Evolutionary conservation across 2,888 invertebrate species (phyloP).

Genomic region (Ypsolopha sequella): DNA sequence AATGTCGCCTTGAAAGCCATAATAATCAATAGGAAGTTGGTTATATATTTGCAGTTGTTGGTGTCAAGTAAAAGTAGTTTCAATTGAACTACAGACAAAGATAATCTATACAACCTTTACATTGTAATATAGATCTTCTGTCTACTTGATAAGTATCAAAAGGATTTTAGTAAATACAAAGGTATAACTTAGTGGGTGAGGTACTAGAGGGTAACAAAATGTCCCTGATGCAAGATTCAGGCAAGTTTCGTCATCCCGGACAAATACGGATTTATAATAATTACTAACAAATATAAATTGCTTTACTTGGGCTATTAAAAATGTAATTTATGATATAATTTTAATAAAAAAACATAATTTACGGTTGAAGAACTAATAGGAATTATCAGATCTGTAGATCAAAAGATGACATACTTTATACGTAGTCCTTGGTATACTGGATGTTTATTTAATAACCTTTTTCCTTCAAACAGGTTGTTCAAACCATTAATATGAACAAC

Average conservation of each 20-base stretch:
- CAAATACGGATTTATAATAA: too few species aligned
- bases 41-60: neutral
- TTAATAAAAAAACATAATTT: too few species aligned
- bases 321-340: too few species aligned
- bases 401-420: too few species aligned
- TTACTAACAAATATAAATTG: too few species aligned
- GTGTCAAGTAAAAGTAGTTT: conserved; percentile 3
- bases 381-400: too few species aligned
- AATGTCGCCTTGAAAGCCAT: neutral
- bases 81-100: neutral
- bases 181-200: neutral
- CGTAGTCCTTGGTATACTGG: too few species aligned
- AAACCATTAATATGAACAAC: too few species aligned
- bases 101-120: neutral
- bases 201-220: conserved; percentile 1
- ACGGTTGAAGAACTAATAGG: too few species aligned
- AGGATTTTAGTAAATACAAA: neutral
- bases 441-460: too few species aligned
- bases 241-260: conserved; percentile 21
- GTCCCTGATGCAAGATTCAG: conserved; percentile 23
- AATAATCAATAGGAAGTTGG: conserved; percentile 3
- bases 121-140: neutral
- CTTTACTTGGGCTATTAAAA: too few species aligned
- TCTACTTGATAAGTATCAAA: neutral
- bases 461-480: too few species aligned